phyloP scores from a whole-genome alignment of 2,113 vertebrate genomes.

The Cyprinodon brontotheroides region DNA sequence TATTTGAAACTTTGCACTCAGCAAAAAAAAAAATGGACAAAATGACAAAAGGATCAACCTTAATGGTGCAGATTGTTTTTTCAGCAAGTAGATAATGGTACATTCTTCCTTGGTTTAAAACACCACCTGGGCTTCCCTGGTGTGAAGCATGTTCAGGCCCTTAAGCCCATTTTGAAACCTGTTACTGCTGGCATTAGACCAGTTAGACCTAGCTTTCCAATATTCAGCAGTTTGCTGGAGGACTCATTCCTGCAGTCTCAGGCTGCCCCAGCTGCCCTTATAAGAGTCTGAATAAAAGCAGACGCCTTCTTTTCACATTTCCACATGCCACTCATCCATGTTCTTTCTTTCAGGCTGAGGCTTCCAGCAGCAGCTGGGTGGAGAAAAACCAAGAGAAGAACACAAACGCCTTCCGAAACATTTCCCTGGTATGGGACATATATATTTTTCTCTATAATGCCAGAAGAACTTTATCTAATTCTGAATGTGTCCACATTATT shows the following conservation, averaged over 20 bases:
- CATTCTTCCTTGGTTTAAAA: not conserved
- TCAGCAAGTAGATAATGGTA: no score
- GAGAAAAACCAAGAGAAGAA: conserved; percentile 33
- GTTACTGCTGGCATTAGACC: not conserved
- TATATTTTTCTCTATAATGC: not conserved
- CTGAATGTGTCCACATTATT: not conserved
- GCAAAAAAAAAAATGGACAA: no score
- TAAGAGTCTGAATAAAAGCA: conserved; percentile 5
- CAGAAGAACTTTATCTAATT: not conserved
- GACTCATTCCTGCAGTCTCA: conserved; percentile 15
- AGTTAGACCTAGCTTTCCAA: not conserved
- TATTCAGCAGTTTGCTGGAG: not conserved
- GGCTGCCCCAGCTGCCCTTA: conserved; percentile 20
- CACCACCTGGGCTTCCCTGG: not conserved
- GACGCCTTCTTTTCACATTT: not conserved
- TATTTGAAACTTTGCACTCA: no score
- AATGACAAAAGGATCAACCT: no score
- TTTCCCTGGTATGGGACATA: conserved; percentile 38
- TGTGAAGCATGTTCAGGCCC: not conserved
- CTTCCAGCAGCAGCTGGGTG: conserved; percentile 20
- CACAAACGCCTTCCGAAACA: conserved; percentile 36
- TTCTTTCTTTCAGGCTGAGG: conserved; percentile 45
- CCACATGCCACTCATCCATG: not conserved
- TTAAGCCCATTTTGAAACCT: not conserved
- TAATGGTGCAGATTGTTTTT: no score